These are phyloP conservation scores for Gnathonemus echidnorhynchus DNA, from an alignment of 2,113 vertebrate species.

Conservation along the genomic window DNA sequence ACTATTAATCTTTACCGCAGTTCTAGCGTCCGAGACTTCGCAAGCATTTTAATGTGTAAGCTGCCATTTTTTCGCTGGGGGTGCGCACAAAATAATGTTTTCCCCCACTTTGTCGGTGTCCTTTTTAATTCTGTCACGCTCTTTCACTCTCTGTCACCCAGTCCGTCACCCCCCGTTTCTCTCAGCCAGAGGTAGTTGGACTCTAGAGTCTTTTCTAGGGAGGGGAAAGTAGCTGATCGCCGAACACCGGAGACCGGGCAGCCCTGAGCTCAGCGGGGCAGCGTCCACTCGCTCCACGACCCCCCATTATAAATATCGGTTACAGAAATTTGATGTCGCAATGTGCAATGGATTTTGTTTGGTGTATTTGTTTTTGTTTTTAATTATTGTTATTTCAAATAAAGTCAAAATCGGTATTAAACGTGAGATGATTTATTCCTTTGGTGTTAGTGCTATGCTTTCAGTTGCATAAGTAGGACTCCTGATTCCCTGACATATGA, in stretches of 20 bases:
- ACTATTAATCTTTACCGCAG: slow-evolving; percentile 14
- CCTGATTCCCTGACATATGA: background rate
- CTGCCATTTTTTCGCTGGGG: slow-evolving; percentile 39
- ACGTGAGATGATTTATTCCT: background rate
- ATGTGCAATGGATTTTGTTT: background rate
- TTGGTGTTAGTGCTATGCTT: background rate
- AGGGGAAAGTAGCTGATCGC: slow-evolving; percentile 15
- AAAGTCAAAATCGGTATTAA: background rate
- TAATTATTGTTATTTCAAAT: background rate
- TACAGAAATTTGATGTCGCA: background rate
- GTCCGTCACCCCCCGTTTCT: slow-evolving; percentile 4
- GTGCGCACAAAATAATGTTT: background rate
- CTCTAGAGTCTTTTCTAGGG: slow-evolving; percentile 4
- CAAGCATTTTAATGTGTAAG: slow-evolving; percentile 51
- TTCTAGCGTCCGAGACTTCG: slow-evolving; percentile 52
- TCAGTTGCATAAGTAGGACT: background rate
- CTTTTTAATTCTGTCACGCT: slow-evolving; percentile 14
- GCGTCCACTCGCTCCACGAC: background rate
- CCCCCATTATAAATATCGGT: background rate
- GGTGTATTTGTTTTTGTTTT: background rate
- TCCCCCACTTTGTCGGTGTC: background rate
- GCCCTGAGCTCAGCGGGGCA: background rate
- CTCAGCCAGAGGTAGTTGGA: slow-evolving; percentile 8
- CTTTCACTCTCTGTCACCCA: slow-evolving; percentile 12
- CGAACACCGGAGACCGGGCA: background rate